Conservation (phyloP, 2,113 vertebrate species). For the Paratilapia polleni region DNA sequence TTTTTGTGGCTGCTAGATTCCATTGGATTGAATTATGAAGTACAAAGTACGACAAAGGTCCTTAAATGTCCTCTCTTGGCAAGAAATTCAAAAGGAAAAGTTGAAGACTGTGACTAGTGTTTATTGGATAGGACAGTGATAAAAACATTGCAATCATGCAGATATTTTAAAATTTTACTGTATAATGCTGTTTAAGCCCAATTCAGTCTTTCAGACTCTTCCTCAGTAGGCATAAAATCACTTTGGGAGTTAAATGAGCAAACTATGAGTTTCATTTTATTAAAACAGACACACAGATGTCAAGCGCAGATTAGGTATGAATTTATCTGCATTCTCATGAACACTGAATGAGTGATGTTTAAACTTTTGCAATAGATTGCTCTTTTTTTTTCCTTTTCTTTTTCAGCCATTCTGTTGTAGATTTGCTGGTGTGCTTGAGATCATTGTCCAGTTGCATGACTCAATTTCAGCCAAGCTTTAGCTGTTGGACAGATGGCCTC, state of each 20-base stretch:
- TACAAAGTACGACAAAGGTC: neutral
- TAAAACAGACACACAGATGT: neutral
- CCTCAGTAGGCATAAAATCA: neutral
- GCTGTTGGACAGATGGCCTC: no score
- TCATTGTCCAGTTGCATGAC: no score
- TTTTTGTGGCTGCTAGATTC: neutral
- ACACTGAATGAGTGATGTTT: neutral
- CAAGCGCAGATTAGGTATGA: neutral
- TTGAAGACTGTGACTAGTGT: neutral
- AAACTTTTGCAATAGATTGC: no score
- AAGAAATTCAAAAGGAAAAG: neutral
- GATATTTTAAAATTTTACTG: neutral
- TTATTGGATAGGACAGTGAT: neutral
- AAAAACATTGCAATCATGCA: neutral
- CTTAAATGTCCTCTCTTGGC: neutral
- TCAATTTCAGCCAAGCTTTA: no score
- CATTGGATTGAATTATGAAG: neutral
- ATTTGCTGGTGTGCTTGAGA: no score
- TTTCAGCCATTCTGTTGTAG: no score
- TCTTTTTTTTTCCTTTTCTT: no score
- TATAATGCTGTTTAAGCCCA: neutral
- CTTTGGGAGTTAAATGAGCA: neutral
- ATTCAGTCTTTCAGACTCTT: neutral
- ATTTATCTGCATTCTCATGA: neutral
- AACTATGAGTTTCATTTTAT: neutral